phyloP scores from a whole-genome alignment of 2,113 vertebrate genomes.

The Formicarius rufipectus region DNA sequence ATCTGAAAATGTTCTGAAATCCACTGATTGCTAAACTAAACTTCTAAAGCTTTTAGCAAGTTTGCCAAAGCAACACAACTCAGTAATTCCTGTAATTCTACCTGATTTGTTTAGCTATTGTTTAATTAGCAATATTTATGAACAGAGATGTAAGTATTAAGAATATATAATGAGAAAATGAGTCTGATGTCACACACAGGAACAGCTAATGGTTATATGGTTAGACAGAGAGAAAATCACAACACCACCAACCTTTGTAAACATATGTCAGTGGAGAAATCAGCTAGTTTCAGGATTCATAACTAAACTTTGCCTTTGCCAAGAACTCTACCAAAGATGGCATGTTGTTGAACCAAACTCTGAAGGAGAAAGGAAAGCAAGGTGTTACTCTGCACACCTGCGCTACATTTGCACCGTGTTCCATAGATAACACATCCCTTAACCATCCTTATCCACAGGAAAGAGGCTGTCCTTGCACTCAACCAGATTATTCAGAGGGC shows the following conservation, averaged over 20 bases:
- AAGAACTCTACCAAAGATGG: neutral
- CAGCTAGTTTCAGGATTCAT: neutral
- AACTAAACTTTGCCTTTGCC: neutral
- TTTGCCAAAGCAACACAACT: neutral
- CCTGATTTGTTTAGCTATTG: neutral
- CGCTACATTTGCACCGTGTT: neutral
- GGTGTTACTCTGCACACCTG: neutral
- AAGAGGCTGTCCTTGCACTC: neutral
- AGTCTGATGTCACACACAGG: neutral
- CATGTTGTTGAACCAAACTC: neutral
- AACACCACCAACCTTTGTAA: neutral
- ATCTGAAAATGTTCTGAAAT: neutral
- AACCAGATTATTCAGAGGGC: fast-evolving
- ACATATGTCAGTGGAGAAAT: neutral
- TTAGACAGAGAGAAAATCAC: neutral
- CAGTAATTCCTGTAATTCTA: neutral
- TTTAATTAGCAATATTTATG: neutral
- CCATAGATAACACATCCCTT: neutral
- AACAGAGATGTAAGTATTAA: neutral
- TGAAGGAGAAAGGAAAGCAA: neutral
- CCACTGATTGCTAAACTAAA: neutral
- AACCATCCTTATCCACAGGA: neutral
- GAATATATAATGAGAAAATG: neutral
- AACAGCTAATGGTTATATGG: neutral
- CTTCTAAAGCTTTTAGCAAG: neutral